These are phyloP conservation scores for Potamarius usumacintae DNA, from an alignment of 2,113 vertebrate genomes.

Conservation along the genomic window DNA sequence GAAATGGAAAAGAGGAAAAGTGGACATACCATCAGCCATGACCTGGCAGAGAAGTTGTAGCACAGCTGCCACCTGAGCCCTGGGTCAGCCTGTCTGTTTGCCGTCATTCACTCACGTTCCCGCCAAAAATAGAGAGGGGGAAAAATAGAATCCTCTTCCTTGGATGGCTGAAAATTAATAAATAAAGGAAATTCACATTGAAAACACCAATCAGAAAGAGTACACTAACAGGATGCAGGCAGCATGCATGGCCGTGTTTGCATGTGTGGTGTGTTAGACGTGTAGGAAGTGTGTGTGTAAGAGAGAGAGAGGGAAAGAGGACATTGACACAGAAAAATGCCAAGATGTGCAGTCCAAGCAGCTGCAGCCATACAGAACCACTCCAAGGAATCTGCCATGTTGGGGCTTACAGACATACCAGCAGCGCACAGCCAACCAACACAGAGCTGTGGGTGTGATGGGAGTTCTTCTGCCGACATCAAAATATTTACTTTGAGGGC, in stretches of 20 bases:
- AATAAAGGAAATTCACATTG: conserved; percentile 49
- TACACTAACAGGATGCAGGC: conserved; percentile 37
- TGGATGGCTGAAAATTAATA: conserved; percentile 60
- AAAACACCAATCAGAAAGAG: conserved; percentile 66
- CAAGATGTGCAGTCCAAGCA: conserved; percentile 72
- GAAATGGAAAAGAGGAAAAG: conserved; percentile 40
- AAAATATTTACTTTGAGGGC: conserved; percentile 52
- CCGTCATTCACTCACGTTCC: conserved; percentile 67
- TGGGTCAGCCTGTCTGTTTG: conserved; percentile 69
- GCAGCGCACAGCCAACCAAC: conserved; percentile 54
- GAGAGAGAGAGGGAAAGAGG: conserved; percentile 63
- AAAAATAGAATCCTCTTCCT: conserved; percentile 63
- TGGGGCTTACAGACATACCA: conserved; percentile 60
- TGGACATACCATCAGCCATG: conserved; percentile 76
- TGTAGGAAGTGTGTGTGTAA: conserved; percentile 54
- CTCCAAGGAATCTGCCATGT: conserved; percentile 70
- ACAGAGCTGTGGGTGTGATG: conserved; percentile 50
- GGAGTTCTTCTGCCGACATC: conserved; percentile 45
- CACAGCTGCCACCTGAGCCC: conserved; percentile 78
- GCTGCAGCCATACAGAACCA: conserved; percentile 68
- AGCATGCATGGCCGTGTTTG: conserved; percentile 64
- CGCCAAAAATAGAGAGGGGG: conserved; percentile 54
- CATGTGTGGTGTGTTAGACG: conserved; percentile 53
- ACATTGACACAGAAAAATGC: conserved; percentile 68
- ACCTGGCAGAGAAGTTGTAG: conserved; percentile 77